Evolutionary conservation across 2,113 vertebrate species (phyloP).

Genomic region (Panurus biarmicus): DNA sequence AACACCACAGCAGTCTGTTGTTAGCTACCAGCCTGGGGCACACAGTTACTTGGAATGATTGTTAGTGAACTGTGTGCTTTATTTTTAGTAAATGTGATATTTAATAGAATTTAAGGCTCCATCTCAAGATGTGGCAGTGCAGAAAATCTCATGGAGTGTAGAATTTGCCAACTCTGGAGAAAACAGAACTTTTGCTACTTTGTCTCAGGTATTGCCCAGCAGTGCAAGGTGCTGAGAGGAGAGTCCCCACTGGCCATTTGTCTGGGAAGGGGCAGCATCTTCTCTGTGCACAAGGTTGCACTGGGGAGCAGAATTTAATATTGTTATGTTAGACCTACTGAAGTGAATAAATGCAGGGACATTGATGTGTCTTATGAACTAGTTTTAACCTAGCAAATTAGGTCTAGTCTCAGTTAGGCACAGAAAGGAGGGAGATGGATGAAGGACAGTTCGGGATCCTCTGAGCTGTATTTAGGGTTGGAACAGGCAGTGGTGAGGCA

Average conservation of each 20-base stretch:
- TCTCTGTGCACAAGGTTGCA: neutral
- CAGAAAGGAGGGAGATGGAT: neutral
- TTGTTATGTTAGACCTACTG: neutral
- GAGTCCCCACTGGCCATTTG: accelerated
- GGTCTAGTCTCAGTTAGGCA: neutral
- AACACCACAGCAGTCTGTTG: neutral
- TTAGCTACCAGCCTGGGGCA: neutral
- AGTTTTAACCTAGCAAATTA: neutral
- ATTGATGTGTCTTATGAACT: neutral
- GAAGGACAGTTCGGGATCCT: neutral
- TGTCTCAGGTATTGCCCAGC: neutral
- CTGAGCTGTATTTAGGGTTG: neutral
- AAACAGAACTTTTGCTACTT: neutral
- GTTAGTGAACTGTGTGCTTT: neutral
- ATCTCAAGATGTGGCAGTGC: neutral
- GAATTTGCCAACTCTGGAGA: neutral
- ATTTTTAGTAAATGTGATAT: neutral
- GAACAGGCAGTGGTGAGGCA: neutral
- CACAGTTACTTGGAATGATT: neutral
- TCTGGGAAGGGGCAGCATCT: neutral
- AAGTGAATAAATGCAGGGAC: neutral
- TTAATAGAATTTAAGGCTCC: neutral
- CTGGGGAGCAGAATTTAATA: neutral
- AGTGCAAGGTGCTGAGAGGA: neutral
- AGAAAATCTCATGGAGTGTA: neutral